These are phyloP conservation scores for Lindbergichthys nudifrons DNA, from an alignment of 2,797 vertebrate genomes.

Conservation along the genomic window DNA sequence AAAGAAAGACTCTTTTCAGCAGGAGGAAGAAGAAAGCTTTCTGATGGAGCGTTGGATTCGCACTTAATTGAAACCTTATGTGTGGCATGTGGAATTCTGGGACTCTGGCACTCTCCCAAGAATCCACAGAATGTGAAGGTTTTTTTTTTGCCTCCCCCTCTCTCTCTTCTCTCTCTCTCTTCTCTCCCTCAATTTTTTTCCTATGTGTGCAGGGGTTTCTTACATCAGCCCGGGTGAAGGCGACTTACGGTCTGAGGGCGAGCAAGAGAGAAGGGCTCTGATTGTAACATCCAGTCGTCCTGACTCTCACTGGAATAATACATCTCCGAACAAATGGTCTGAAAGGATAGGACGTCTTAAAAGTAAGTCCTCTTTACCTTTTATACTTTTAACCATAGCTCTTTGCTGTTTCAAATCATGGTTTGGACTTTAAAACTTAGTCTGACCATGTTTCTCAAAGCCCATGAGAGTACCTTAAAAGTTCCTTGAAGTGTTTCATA, in stretches of 20 bases:
- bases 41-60: conserved; percentile 86
- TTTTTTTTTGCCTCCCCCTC: conserved; percentile 54
- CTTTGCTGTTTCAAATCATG: background rate
- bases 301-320: conserved; percentile 69
- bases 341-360: conserved; percentile 60
- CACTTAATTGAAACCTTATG: conserved; percentile 98
- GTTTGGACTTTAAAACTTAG: background rate
- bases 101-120: conserved; percentile 92
- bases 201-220: conserved; percentile 89
- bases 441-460: conserved; percentile 12
- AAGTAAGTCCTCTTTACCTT: conserved; percentile 62
- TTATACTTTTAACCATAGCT: background rate
- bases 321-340: conserved; percentile 77
- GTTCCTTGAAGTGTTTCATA: conserved; percentile 12
- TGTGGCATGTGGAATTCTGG: conserved; percentile 93
- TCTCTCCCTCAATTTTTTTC: conserved; percentile 52
- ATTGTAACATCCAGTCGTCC: conserved; percentile 51
- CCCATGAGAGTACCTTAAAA: background rate
- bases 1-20: conserved; percentile 84
- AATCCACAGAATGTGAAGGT: conserved; percentile 92
- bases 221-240: conserved; percentile 91
- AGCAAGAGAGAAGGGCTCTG: conserved; percentile 45
- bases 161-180: conserved; percentile 26
- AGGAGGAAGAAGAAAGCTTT: conserved; percentile 77
- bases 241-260: conserved; percentile 52